phyloP scores from a whole-genome alignment of 53 echinoderm and acorn worm species.

The Pentamera pediparva region DNA sequence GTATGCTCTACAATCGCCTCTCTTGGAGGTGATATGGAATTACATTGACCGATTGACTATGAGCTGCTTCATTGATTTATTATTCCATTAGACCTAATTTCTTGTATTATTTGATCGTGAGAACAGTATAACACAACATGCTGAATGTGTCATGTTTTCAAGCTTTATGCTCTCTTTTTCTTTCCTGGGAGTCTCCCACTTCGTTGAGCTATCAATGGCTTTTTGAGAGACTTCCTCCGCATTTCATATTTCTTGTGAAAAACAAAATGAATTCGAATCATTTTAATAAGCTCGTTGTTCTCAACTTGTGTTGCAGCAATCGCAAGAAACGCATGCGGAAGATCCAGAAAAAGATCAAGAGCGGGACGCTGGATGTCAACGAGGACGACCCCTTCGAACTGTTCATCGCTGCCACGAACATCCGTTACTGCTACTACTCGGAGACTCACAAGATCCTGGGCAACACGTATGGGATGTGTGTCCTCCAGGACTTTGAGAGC shows the following conservation, averaged over 20 bases:
- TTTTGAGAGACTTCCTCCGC: neutral
- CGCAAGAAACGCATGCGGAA: conserved; percentile 92
- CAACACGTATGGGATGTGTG: conserved; percentile 98
- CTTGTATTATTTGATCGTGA: too few relatives aligned
- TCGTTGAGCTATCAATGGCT: too few relatives aligned
- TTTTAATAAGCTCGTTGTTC: neutral
- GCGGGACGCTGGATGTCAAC: conserved; percentile 71
- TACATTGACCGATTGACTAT: too few relatives aligned
- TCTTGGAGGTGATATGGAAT: too few relatives aligned
- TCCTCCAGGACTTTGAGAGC: conserved; percentile 94
- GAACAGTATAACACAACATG: too few relatives aligned
- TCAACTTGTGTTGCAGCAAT: conserved; percentile 51
- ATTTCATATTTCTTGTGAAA: too few relatives aligned
- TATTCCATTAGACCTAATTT: too few relatives aligned
- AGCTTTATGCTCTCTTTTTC: too few relatives aligned
- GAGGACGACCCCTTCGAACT: conserved; percentile 96
- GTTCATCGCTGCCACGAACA: conserved; percentile 96
- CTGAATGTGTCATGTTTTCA: too few relatives aligned
- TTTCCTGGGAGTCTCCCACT: too few relatives aligned
- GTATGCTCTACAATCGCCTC: too few relatives aligned
- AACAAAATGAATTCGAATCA: neutral
- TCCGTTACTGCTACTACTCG: conserved; percentile 92
- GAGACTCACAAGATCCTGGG: conserved; percentile 98
- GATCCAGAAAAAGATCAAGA: conserved; percentile 85
- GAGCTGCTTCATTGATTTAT: too few relatives aligned